Evolutionary conservation across 2,797 vertebrate species (phyloP).

Genomic region (Astyanax mexicanus): DNA sequence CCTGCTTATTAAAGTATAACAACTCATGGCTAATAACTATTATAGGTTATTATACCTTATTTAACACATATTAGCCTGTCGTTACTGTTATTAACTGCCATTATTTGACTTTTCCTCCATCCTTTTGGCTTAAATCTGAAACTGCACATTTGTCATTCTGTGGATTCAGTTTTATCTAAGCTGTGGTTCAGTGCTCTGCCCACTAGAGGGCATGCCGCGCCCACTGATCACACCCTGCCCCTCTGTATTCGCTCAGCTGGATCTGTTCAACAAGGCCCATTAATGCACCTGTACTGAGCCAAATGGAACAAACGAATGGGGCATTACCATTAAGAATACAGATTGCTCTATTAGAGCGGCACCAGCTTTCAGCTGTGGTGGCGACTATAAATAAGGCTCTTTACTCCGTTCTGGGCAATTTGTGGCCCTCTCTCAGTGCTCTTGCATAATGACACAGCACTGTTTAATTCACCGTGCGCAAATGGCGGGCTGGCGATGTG

Average conservation of each 20-base stretch:
- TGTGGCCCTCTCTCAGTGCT: slow-evolving; percentile 66
- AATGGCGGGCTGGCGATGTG: slow-evolving; percentile 60
- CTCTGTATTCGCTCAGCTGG: slow-evolving; percentile 49
- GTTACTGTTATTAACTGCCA: too few species aligned
- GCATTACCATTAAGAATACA: slow-evolving; percentile 83
- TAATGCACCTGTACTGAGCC: slow-evolving; percentile 80
- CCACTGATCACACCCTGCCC: neutral
- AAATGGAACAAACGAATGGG: slow-evolving; percentile 81
- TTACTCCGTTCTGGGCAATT: slow-evolving; percentile 77
- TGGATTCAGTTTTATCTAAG: too few species aligned
- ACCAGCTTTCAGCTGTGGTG: slow-evolving; percentile 72
- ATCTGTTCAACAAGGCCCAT: slow-evolving; percentile 70
- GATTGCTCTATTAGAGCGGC: slow-evolving; percentile 81
- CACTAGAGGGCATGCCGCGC: slow-evolving; percentile 73
- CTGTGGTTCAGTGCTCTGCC: neutral
- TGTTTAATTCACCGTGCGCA: slow-evolving; percentile 69
- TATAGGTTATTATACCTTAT: too few species aligned
- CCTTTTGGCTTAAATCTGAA: too few species aligned
- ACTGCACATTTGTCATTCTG: neutral
- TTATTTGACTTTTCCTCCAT: too few species aligned
- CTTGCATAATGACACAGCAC: slow-evolving; percentile 76
- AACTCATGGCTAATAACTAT: too few species aligned
- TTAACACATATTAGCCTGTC: too few species aligned
- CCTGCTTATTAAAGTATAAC: too few species aligned
- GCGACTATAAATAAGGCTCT: slow-evolving; percentile 77